Percentiles rank a stretch among this genome's conserved stretches.
Evolutionary conservation across 2,797 vertebrate genomes (phyloP).

Genomic region (Cheirogaleus major): DNA sequence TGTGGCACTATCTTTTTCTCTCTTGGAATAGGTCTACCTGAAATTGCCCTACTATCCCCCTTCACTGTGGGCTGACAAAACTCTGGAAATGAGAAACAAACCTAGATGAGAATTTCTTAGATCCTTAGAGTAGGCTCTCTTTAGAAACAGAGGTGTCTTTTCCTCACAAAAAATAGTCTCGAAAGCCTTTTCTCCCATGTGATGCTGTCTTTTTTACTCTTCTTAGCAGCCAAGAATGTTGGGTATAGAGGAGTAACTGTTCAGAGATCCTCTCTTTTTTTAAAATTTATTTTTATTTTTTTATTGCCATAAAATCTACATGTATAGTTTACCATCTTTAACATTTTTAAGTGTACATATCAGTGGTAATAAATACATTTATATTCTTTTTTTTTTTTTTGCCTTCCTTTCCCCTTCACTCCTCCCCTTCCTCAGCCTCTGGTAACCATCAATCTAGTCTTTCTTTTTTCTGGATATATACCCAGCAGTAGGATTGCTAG

Average conservation of each 20-base stretch:
- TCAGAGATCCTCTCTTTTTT: neutral
- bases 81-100: slow-evolving; percentile 33
- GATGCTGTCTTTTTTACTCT: neutral
- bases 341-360: too few relatives aligned
- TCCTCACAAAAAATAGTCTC: neutral
- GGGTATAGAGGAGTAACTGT: neutral
- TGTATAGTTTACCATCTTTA: too few relatives aligned
- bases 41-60: neutral
- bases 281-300: too few relatives aligned
- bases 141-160: neutral
- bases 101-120: neutral
- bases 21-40: neutral
- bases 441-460: too few relatives aligned
- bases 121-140: neutral
- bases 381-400: too few relatives aligned
- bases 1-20: neutral
- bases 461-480: too few relatives aligned
- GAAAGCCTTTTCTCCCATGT: neutral
- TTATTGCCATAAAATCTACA: too few relatives aligned
- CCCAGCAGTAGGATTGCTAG: too few relatives aligned
- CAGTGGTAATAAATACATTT: too few relatives aligned
- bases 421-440: too few relatives aligned
- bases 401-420: too few relatives aligned
- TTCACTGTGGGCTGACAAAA: neutral
- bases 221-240: neutral